Evolutionary conservation across 2,888 invertebrate species (phyloP).

Genomic region (Sarcophaga variegata): DNA sequence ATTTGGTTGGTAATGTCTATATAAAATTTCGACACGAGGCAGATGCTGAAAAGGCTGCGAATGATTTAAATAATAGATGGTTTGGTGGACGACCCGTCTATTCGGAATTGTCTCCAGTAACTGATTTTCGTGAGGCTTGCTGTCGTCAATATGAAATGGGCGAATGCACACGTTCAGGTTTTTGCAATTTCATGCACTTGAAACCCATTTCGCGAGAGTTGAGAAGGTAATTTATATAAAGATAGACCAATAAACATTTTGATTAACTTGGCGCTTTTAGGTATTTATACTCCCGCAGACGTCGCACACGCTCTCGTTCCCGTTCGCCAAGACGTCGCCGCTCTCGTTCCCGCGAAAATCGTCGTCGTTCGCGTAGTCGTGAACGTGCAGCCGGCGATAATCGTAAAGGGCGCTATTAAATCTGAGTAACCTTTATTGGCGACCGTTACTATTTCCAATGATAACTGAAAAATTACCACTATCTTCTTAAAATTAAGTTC

Average conservation of each 20-base stretch:
- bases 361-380: conserved; percentile 79
- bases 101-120: conserved; percentile 98
- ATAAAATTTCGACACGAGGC: conserved; percentile 99
- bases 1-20: conserved; percentile 99
- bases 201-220: conserved; percentile 98
- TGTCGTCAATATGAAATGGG: conserved; percentile 99
- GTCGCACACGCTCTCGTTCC: conserved; percentile 82
- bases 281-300: conserved; percentile 88
- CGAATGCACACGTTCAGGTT: conserved; percentile 98
- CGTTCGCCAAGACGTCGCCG: conserved; percentile 80
- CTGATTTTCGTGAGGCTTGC: conserved; percentile 99
- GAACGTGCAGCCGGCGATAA: conserved; percentile 71
- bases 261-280: conserved; percentile 77
- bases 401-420: conserved; percentile 71
- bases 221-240: conserved; percentile 85
- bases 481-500: conserved; percentile 43
- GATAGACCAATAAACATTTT: background rate
- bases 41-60: conserved; percentile 98
- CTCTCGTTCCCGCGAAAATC: conserved; percentile 79
- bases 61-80: conserved; percentile 99
- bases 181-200: conserved; percentile 99
- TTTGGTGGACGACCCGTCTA: conserved; percentile 99
- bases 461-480: conserved; percentile 26
- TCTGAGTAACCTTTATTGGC: background rate
- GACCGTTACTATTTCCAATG: conserved; percentile 20